These are phyloP conservation scores for Danaus chrysippus DNA, from an alignment of 2,888 invertebrate genomes.

Conservation along the genomic window DNA sequence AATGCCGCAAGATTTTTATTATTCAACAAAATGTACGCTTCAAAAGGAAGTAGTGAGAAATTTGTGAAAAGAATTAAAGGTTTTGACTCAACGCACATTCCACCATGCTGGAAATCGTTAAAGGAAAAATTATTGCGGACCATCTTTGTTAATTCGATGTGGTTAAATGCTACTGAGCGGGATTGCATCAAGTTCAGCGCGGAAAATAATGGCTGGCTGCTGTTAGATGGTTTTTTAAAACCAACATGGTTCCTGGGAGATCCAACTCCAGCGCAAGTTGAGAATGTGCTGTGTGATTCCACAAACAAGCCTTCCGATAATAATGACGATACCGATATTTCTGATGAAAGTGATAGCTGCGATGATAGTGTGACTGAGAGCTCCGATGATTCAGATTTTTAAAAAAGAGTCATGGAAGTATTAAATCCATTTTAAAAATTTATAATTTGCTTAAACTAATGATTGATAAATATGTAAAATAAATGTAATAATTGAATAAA, in stretches of 20 bases:
- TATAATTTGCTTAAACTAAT: no score
- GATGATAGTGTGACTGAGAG: no score
- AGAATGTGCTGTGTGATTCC: constrained; percentile 34
- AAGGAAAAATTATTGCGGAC: constrained; percentile 36
- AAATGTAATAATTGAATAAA: no score
- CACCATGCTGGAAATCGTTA: constrained; percentile 30
- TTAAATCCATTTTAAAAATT: no score
- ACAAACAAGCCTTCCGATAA: constrained; percentile 25
- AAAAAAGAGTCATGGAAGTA: no score
- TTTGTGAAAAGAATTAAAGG: constrained; percentile 27
- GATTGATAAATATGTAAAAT: no score
- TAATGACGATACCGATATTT: constrained; percentile 31
- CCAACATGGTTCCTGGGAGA: constrained; percentile 26
- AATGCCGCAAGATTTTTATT: constrained; percentile 22
- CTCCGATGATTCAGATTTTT: not conserved
- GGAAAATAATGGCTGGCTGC: constrained; percentile 35
- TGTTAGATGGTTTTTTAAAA: constrained; percentile 29
- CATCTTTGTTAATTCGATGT: constrained; percentile 36
- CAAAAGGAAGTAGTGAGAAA: constrained; percentile 12
- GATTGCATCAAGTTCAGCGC: constrained; percentile 31
- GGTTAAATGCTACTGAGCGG: constrained; percentile 26
- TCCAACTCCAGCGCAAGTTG: constrained; percentile 20
- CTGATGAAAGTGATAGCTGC: constrained; percentile 33
- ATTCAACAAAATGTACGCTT: constrained; percentile 15
- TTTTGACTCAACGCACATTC: constrained; percentile 21